Conservation (phyloP, 2,888 invertebrate species). For the Ophion obscuratus region DNA sequence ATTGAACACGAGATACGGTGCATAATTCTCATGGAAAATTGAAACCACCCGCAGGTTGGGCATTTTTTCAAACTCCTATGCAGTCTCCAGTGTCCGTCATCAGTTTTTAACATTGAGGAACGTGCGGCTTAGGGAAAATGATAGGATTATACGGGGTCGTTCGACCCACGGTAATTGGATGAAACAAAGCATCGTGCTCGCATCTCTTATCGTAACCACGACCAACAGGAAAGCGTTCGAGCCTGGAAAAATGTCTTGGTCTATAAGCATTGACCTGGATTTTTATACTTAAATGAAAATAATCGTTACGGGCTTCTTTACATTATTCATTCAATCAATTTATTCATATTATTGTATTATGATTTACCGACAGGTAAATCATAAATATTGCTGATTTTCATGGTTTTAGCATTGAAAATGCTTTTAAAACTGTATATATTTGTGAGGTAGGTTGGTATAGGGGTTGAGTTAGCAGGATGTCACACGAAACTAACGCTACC, state of each 20-base stretch:
- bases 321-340: too few species aligned
- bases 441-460: too few species aligned
- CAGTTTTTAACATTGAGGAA: conserved; percentile 12
- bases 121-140: conserved; percentile 12
- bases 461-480: too few species aligned
- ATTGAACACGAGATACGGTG: not conserved
- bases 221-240: not conserved
- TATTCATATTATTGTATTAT: not conserved
- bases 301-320: not conserved
- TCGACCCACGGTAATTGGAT: conserved; percentile 44
- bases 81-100: not conserved
- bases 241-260: conserved; percentile 11
- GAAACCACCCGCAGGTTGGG: not conserved
- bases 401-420: too few species aligned
- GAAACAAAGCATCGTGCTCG: conserved; percentile 16
- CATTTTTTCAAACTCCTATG: not conserved
- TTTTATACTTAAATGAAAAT: not conserved
- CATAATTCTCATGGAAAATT: not conserved
- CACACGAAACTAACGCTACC: too few species aligned
- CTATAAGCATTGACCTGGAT: not conserved
- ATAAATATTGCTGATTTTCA: too few species aligned
- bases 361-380: not conserved
- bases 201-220: conserved; percentile 16
- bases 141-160: conserved; percentile 41
- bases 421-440: too few species aligned